A percentile compares a stretch with the other conserved stretches of the same genome.
Evolutionary conservation across 2,113 vertebrate genomes (phyloP).

Genomic region (Scatophagus argus): DNA sequence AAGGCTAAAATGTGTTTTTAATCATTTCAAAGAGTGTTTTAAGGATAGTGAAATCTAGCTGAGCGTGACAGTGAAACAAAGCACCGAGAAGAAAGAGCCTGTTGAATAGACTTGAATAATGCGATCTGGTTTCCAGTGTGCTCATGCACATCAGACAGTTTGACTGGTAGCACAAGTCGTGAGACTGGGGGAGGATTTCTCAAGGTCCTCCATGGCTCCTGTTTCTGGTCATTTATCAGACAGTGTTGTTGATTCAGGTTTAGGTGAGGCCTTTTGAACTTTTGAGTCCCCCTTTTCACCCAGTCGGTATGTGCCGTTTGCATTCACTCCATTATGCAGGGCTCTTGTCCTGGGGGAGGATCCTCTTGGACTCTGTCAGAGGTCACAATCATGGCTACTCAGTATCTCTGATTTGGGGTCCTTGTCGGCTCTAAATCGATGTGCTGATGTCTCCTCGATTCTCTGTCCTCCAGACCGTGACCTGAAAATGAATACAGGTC

Average conservation of each 20-base stretch:
- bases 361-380: conserved; percentile 57
- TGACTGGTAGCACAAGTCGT: conserved; percentile 27
- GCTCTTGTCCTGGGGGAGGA: conserved; percentile 50
- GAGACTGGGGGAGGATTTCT: conserved; percentile 47
- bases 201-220: conserved; percentile 34
- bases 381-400: conserved; percentile 31
- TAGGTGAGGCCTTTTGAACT: conserved; percentile 62
- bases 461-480: conserved; percentile 17
- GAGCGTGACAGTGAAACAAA: conserved; percentile 45
- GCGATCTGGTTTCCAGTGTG: background rate
- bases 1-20: background rate
- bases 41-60: background rate
- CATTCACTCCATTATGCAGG: conserved; percentile 40
- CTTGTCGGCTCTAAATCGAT: conserved; percentile 40
- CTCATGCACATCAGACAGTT: conserved; percentile 18
- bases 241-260: conserved; percentile 72
- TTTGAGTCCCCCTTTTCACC: conserved; percentile 30
- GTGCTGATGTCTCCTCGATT: conserved; percentile 12
- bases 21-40: background rate
- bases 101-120: conserved; percentile 29
- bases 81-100: background rate
- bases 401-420: conserved; percentile 18
- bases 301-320: conserved; percentile 39
- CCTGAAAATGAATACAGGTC: conserved; percentile 28
- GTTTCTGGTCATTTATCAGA: conserved; percentile 75